Conservation (phyloP, 2,888 invertebrate species). For the Andrena hattorfiana region DNA sequence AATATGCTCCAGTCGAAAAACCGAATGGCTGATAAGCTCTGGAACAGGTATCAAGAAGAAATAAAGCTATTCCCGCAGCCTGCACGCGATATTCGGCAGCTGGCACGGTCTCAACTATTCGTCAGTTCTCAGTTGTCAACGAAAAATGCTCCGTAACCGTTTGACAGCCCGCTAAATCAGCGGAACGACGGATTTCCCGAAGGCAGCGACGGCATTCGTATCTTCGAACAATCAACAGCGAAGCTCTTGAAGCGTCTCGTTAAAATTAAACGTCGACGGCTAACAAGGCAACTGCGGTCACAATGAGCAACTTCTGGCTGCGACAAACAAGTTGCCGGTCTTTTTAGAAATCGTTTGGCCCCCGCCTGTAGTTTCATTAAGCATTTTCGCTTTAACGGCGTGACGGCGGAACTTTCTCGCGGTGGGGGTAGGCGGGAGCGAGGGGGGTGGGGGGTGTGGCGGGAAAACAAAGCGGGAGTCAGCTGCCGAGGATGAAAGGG, state of each 20-base stretch:
- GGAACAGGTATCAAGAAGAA: conserved; percentile 21
- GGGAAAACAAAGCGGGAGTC: conserved; percentile 22
- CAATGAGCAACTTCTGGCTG: conserved; percentile 26
- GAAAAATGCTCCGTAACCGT: not conserved
- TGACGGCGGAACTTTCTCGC: conserved; percentile 16
- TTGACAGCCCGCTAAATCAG: not conserved
- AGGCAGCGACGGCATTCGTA: not conserved
- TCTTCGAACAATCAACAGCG: conserved; percentile 9
- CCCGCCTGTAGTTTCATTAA: conserved; percentile 27
- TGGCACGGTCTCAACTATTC: conserved; percentile 36
- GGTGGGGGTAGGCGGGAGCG: too few relatives aligned
- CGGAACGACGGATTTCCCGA: not conserved
- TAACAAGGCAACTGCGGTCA: conserved; percentile 23
- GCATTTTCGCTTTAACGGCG: conserved; percentile 26
- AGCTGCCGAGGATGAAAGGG: not conserved
- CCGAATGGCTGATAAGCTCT: conserved; percentile 20
- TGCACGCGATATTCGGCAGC: conserved; percentile 30
- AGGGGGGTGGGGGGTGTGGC: not conserved
- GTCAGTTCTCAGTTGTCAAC: conserved; percentile 21
- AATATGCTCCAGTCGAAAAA: conserved; percentile 27
- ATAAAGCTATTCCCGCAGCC: conserved; percentile 19
- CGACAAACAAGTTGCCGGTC: conserved; percentile 34
- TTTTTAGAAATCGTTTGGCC: conserved; percentile 22
- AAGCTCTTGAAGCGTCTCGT: conserved; percentile 17
- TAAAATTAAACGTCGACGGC: conserved; percentile 27